Evolutionary conservation across 1,140 invertebrate species (phyloP).

Genomic region (Periplaneta americana): DNA sequence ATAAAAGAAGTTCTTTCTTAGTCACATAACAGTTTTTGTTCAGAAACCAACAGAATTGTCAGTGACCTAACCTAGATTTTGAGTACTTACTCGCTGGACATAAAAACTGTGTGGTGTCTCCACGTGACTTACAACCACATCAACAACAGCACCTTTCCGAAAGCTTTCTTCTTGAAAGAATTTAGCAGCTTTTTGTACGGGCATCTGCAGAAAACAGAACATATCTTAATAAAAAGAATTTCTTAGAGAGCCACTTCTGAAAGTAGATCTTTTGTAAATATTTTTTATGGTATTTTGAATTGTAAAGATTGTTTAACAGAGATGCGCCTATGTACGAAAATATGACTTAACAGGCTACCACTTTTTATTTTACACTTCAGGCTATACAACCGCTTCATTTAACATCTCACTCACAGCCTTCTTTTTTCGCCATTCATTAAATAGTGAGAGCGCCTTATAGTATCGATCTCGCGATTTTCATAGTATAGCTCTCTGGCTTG

Average conservation of each 20-base stretch:
- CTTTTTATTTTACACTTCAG: too few species aligned
- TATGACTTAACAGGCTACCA: too few species aligned
- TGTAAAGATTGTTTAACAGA: too few species aligned
- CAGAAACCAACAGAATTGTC: background rate
- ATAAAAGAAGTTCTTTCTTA: too few species aligned
- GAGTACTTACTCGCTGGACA: conserved; percentile 32
- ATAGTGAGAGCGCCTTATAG: too few species aligned
- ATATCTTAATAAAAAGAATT: background rate
- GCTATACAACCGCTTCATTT: too few species aligned
- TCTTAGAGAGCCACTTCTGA: background rate
- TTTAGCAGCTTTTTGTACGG: background rate
- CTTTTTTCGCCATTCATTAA: too few species aligned
- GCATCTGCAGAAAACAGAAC: background rate
- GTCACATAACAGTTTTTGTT: background rate
- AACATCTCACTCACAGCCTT: too few species aligned
- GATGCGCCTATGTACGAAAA: background rate
- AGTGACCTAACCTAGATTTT: background rate
- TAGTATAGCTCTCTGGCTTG: too few species aligned
- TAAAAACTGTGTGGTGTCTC: conserved; percentile 34
- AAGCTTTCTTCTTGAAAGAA: conserved; percentile 26
- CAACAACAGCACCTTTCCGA: conserved; percentile 9
- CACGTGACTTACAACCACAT: conserved; percentile 28
- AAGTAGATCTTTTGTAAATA: background rate
- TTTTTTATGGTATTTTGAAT: too few species aligned
- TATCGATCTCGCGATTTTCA: too few species aligned